phyloP scores from a whole-genome alignment of 1,140 invertebrate species.

The Adelges cooleyi region DNA sequence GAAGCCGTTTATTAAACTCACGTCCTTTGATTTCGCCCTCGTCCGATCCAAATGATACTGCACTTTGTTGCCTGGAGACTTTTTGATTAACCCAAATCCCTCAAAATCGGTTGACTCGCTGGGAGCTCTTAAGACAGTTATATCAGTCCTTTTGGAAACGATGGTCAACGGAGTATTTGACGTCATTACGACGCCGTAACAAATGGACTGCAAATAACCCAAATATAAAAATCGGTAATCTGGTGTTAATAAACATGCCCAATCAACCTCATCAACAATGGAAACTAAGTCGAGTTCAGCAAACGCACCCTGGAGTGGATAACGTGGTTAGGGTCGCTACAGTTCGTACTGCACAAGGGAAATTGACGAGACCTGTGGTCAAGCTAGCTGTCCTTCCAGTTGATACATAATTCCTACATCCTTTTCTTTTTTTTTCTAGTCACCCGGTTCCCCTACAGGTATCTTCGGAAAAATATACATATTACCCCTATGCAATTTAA shows the following conservation, averaged over 20 bases:
- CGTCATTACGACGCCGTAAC: constrained; percentile 33
- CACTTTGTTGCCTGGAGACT: constrained; percentile 35
- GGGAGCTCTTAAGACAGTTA: constrained; percentile 31
- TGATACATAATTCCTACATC: no score
- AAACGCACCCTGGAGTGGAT: neutral
- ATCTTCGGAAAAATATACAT: no score
- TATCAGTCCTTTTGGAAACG: constrained; percentile 34
- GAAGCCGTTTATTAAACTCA: constrained; percentile 36
- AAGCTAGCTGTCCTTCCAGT: constrained; percentile 16
- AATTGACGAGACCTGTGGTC: neutral
- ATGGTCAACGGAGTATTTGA: constrained; percentile 35
- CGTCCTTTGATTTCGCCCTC: constrained; percentile 37
- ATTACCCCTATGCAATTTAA: no score
- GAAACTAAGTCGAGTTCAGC: neutral
- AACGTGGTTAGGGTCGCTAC: neutral
- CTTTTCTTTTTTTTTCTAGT: no score
- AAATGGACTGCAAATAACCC: constrained; percentile 31
- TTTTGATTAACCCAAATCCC: constrained; percentile 31
- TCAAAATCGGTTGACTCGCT: constrained; percentile 30
- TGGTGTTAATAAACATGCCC: neutral
- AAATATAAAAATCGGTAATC: neutral
- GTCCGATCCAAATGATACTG: constrained; percentile 34
- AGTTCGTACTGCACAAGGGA: neutral
- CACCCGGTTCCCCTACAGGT: no score
- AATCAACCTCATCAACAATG: neutral